A percentile compares a stretch with the other conserved stretches of the same genome.
phyloP scores from a whole-genome alignment of 2,797 vertebrate genomes.

The Lacerta viridis region DNA sequence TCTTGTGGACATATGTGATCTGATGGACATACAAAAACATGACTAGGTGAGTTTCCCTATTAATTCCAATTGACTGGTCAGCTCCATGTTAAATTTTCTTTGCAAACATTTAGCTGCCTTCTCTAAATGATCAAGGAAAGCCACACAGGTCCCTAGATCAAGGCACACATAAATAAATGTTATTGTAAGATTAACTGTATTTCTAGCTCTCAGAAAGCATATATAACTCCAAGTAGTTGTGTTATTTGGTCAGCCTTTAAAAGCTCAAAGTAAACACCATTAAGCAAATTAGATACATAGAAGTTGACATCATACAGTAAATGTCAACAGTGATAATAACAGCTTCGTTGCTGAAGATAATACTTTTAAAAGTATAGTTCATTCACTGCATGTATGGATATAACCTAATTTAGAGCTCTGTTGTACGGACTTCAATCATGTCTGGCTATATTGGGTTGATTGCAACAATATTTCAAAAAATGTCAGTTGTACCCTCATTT shows the following conservation, averaged over 20 bases:
- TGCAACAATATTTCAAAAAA: background rate
- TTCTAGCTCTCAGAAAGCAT: slow-evolving; percentile 20
- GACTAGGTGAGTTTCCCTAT: background rate
- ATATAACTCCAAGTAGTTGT: slow-evolving; percentile 2
- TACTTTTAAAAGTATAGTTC: slow-evolving; percentile 25
- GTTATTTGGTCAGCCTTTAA: background rate
- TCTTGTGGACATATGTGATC: background rate
- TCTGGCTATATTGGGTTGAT: background rate
- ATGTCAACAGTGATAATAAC: slow-evolving; percentile 29
- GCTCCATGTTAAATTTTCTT: background rate
- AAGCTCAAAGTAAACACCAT: slow-evolving; percentile 13
- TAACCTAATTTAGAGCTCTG: fast-evolving
- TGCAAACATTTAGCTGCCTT: background rate
- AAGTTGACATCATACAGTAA: slow-evolving; percentile 42
- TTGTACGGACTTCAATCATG: background rate
- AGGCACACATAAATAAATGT: background rate
- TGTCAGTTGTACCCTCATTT: background rate
- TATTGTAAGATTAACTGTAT: slow-evolving; percentile 7
- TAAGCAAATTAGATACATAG: slow-evolving; percentile 36
- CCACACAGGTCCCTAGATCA: background rate
- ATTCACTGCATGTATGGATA: background rate
- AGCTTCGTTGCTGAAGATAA: background rate
- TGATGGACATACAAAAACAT: background rate
- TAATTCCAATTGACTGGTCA: background rate
- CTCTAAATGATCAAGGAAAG: background rate